phyloP scores from a whole-genome alignment of 2,113 vertebrate species.

The Struthidea cinerea region DNA sequence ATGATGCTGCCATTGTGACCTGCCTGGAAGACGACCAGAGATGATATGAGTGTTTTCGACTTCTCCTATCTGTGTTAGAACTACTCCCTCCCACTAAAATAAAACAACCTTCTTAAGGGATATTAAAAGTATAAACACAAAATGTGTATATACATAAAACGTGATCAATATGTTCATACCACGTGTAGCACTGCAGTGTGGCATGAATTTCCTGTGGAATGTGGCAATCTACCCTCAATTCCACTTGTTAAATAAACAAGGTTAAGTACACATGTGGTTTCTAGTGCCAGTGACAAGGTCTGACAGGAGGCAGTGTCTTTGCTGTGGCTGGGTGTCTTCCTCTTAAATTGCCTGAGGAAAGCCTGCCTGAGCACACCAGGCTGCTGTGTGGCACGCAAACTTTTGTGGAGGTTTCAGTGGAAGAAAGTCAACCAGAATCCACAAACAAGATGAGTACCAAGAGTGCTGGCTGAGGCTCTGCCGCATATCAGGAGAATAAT shows the following conservation, averaged over 20 bases:
- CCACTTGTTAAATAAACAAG: neutral
- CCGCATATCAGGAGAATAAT: neutral
- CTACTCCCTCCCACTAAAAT: neutral
- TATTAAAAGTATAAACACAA: neutral
- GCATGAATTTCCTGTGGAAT: neutral
- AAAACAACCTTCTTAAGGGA: neutral
- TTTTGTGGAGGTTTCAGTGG: neutral
- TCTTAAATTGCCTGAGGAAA: neutral
- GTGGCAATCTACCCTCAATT: neutral
- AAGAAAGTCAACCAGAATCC: neutral
- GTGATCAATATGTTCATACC: neutral
- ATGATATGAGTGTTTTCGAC: neutral
- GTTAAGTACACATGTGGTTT: neutral
- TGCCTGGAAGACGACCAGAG: neutral
- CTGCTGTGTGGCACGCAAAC: neutral
- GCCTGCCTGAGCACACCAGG: neutral
- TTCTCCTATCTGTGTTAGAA: neutral
- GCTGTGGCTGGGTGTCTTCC: neutral
- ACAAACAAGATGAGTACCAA: neutral
- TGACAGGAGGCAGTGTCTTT: neutral
- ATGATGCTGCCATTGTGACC: neutral
- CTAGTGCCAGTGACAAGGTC: neutral
- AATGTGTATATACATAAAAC: neutral
- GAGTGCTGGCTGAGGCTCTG: neutral
- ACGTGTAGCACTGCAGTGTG: accelerated